Base-by-base conservation (phyloP, 2,113 vertebrate species). In the Saccopteryx leptura region DNA sequence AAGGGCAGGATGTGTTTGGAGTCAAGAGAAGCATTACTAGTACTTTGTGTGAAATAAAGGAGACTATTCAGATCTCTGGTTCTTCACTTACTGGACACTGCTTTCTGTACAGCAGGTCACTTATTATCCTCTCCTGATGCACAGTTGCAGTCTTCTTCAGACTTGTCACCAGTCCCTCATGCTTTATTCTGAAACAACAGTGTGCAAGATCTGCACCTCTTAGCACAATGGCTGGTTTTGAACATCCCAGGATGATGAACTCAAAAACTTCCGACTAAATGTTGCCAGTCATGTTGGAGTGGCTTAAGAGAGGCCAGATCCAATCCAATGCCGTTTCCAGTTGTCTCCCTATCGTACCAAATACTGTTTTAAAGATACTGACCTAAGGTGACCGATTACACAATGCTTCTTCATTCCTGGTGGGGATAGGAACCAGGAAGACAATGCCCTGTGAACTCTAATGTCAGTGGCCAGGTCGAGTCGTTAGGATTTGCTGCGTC, bases 151-250 rank as follows among this genome's bases (percentile, higher is more conserved):
- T 28, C 31, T 58, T 63, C 54, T 88, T 92, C 56, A 69, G 4
- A 31, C 7, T 26, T 26, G 31, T 24, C 18, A 11, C 12, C n/a
- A 81, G 4, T 13, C 24, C 14, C 4, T 61, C 65, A 31, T 56
- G n/a, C 56, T 91, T 94, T 66, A 26, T 83, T 83, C 83, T 94
- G 71, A 96, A 90, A 94, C 48, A 48, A 83, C 1, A 14, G 63
- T 24, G 12, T 84, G 26, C 26, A 61, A 58, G 88, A 26, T 79
- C 31, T 86, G 14, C n/a, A n/a, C 26, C 88, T 91, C n/a, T 50
- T 17, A 78, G n/a, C 13, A 7, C 0, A 33, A 33, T 12, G 48
- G 52, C 58, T 50, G 5, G 26, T 52, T 74, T 94, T 31, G 28
- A 60, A 33, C 21, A 56, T 61, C 18, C 18, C 28, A 61, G 48